phyloP scores from a whole-genome alignment of 2,888 invertebrate genomes.

The Rhyacophila evoluta region DNA sequence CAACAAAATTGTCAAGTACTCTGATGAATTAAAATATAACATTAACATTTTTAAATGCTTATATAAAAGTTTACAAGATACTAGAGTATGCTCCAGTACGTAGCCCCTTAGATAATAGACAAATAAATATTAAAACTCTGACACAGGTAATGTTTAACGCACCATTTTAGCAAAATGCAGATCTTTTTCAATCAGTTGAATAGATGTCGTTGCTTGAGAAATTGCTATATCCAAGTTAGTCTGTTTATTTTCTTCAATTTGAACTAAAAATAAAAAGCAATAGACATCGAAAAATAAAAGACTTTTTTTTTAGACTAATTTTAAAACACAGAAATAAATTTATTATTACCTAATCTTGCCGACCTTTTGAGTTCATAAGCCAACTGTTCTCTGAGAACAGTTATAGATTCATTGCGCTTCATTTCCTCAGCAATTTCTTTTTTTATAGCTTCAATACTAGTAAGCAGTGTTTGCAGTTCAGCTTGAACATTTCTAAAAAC shows the following conservation, averaged over 20 bases:
- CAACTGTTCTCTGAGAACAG: constrained; percentile 72
- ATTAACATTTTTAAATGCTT: no score
- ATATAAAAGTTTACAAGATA: no score
- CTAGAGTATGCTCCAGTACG: no score
- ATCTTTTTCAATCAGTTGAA: constrained; percentile 75
- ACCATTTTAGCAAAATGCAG: constrained; percentile 66
- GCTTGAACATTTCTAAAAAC: constrained; percentile 60
- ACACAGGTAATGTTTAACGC: constrained; percentile 55
- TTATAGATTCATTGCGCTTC: constrained; percentile 74
- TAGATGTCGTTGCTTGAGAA: constrained; percentile 68
- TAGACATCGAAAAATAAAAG: no score
- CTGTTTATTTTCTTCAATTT: constrained; percentile 69
- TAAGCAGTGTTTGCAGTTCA: constrained; percentile 68
- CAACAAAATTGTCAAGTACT: no score
- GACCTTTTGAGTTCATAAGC: constrained; percentile 69
- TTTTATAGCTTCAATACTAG: constrained; percentile 76
- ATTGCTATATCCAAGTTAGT: constrained; percentile 69
- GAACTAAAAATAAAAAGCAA: constrained; percentile 62
- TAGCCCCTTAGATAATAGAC: no score
- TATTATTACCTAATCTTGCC: constrained; percentile 61
- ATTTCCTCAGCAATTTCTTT: constrained; percentile 76
- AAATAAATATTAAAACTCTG: no score
- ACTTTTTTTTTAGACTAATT: no score
- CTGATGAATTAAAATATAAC: no score
- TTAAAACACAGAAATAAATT: background rate